Evolutionary conservation across 2,797 vertebrate species (phyloP).

Genomic region (Kryptolebias ocellatus): DNA sequence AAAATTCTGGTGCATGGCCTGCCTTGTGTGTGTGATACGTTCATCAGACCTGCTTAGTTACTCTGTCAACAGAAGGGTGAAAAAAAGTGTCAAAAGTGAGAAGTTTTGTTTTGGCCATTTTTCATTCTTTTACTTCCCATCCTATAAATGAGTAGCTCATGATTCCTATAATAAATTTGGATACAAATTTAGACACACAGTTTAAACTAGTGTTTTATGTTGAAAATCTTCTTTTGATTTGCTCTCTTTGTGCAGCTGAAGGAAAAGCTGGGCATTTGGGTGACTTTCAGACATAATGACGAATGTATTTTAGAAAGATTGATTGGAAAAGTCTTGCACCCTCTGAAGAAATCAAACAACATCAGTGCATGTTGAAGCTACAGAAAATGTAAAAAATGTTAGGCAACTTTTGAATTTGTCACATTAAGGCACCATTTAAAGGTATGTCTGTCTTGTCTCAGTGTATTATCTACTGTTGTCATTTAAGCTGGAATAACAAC

Average conservation of each 20-base stretch:
- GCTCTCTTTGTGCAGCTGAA: background rate
- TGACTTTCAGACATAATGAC: background rate
- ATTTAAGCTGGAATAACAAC: too few species aligned
- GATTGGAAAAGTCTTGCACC: background rate
- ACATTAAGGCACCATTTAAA: too few species aligned
- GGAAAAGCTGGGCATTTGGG: background rate
- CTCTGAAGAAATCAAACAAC: too few species aligned
- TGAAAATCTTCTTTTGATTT: background rate
- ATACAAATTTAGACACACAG: background rate
- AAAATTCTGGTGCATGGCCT: slow-evolving; percentile 16
- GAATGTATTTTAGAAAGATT: background rate
- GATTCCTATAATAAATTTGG: background rate
- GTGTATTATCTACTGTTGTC: too few species aligned
- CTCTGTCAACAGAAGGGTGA: slow-evolving; percentile 2
- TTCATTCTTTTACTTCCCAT: background rate
- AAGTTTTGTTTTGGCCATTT: background rate
- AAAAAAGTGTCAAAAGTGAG: background rate
- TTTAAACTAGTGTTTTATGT: background rate
- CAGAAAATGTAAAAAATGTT: too few species aligned
- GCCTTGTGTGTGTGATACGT: slow-evolving; percentile 30
- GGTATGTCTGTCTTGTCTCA: background rate
- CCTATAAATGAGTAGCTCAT: background rate
- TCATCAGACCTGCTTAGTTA: slow-evolving; percentile 24
- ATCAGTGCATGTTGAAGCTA: too few species aligned
- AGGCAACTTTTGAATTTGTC: too few species aligned